These are phyloP conservation scores for Megalops cyprinoides DNA, from an alignment of 2,797 vertebrate genomes.

Conservation along the genomic window DNA sequence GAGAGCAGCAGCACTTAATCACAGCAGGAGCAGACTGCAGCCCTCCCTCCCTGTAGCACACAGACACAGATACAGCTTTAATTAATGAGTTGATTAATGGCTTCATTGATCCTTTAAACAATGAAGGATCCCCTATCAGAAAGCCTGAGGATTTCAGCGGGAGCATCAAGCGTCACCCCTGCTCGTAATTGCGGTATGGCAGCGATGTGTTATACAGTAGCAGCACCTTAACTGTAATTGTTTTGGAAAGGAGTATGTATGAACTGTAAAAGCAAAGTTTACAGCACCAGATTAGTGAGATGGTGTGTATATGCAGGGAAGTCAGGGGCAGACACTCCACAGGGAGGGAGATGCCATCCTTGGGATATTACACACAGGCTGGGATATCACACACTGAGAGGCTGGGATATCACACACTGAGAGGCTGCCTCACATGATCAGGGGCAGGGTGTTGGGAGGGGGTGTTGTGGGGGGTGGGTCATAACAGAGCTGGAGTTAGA, in stretches of 20 bases:
- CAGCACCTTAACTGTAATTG: background rate
- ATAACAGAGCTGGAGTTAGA: no score
- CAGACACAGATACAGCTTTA: background rate
- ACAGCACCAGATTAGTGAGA: background rate
- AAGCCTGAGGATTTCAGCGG: background rate
- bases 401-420: no score
- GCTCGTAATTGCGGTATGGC: background rate
- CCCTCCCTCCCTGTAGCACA: background rate
- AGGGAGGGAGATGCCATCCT: no score
- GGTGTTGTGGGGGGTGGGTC: no score
- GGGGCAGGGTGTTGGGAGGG: no score
- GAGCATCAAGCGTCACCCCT: background rate
- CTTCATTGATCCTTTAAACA: conserved; percentile 22
- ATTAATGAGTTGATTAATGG: conserved; percentile 18
- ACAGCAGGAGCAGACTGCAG: background rate
- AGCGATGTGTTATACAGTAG: background rate
- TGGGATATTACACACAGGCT: no score
- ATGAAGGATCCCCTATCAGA: conserved; percentile 12
- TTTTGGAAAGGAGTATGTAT: background rate
- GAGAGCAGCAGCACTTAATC: background rate
- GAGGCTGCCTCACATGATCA: no score
- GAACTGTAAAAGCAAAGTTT: background rate
- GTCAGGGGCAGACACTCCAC: no score
- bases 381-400: no score
- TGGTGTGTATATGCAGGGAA: no score